phyloP scores from a whole-genome alignment of 2,797 vertebrate genomes.

The Ctenochaetus hawaiiensis region DNA sequence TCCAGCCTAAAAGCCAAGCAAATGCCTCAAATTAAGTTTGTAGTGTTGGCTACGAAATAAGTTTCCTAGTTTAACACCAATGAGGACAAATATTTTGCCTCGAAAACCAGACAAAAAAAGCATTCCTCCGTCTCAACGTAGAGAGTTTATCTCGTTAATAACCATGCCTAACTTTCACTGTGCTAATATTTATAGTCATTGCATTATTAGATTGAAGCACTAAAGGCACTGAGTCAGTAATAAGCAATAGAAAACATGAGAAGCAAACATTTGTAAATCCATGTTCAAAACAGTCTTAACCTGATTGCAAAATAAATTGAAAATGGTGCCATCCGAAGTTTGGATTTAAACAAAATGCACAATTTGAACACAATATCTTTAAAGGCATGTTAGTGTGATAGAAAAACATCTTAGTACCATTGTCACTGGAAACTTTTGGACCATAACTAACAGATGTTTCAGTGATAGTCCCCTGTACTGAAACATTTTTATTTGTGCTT shows the following conservation, averaged over 20 bases:
- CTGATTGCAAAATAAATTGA: slow-evolving; percentile 21
- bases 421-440: slow-evolving; percentile 28
- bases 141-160: slow-evolving; percentile 12
- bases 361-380: slow-evolving; percentile 27
- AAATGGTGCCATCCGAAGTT: slow-evolving; percentile 10
- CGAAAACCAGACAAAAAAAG: background rate
- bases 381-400: slow-evolving; percentile 60
- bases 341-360: slow-evolving; percentile 18
- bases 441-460: slow-evolving; percentile 15
- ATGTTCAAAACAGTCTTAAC: background rate
- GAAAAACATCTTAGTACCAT: slow-evolving; percentile 48
- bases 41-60: slow-evolving; percentile 18
- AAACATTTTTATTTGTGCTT: background rate
- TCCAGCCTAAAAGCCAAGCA: slow-evolving; percentile 8
- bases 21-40: background rate
- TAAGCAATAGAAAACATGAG: slow-evolving; percentile 19
- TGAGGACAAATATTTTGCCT: slow-evolving; percentile 7
- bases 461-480: slow-evolving; percentile 1
- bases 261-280: background rate
- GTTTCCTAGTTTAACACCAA: slow-evolving; percentile 24
- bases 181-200: slow-evolving; percentile 14
- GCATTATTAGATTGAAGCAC: slow-evolving; percentile 20
- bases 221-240: background rate
- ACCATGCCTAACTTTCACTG: slow-evolving; percentile 9
- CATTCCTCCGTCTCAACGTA: background rate